phyloP scores from a whole-genome alignment of 2,797 vertebrate genomes.

The Argentina silus region DNA sequence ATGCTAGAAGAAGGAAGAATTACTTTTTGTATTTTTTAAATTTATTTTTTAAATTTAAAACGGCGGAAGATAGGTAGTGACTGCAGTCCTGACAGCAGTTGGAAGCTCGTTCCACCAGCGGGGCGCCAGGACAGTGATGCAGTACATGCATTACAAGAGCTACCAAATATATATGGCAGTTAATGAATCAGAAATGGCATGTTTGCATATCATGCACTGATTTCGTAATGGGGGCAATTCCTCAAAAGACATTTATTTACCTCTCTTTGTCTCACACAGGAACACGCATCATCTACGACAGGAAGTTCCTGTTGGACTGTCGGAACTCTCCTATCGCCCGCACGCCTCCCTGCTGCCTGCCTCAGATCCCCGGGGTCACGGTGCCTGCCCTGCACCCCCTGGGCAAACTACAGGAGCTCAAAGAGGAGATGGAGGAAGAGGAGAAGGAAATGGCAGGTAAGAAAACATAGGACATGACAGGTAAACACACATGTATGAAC shows the following conservation, averaged over 20 bases:
- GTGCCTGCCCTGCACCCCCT: conserved; percentile 80
- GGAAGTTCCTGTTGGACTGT: conserved; percentile 92
- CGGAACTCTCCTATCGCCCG: conserved; percentile 88
- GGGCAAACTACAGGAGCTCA: conserved; percentile 88
- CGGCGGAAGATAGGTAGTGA: not conserved
- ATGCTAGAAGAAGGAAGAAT: no score
- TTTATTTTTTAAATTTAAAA: not conserved
- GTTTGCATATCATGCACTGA: no score
- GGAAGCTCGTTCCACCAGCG: no score
- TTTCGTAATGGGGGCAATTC: no score
- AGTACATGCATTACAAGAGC: not conserved
- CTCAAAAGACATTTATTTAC: no score
- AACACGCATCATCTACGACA: conserved; percentile 91
- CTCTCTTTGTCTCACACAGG: conserved; percentile 69
- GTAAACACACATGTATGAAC: no score
- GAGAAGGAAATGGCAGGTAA: conserved; percentile 76
- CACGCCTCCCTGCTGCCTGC: conserved; percentile 88
- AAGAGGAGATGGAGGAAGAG: conserved; percentile 87
- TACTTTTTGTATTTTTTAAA: no score
- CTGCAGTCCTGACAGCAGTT: no score
- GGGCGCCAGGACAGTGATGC: no score
- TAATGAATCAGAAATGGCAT: no score
- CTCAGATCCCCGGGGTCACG: conserved; percentile 91
- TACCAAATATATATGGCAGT: not conserved
- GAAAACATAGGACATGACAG: not conserved